Base-by-base conservation (phyloP, 2,888 invertebrate species). In the Opisthograptis luteolata region DNA sequence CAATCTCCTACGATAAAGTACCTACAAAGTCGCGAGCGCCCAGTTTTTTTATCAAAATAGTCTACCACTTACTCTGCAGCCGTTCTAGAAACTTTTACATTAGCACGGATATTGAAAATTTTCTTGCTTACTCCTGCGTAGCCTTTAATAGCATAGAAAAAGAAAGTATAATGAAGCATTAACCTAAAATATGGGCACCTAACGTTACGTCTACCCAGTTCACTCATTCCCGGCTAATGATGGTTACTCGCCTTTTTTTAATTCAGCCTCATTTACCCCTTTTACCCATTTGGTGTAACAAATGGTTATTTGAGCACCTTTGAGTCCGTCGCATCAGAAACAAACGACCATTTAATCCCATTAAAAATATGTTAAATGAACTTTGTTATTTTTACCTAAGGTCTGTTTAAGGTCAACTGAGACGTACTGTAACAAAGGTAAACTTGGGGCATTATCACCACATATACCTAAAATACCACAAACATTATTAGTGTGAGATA, bases 161-260 rank as follows among this genome's bases (percentile, higher is more conserved):
- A 49, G 40, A 53, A 46, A 50, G 31, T 15, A 40, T 53, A 60
- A 60, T 58, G 45, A 58, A 56, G 44, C 60, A 60, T 58, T 58
- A 55, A 46, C 50, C 45, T 54, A 44, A 54, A 55, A 57, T 53
- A 55, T 46, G 45, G 39, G 32, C 43, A 42, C 32, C 49, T 55
- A 55, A 62, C 54, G 59, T 42, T 28, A 59, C 59, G 40, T 59
- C 54, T 10, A 42, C 45, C 46, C 56, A 42, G 52, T 37, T 41
- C 48, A 41, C 50, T 40, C 55, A 46, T 58, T 60, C 45, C 22
- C 47, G n/a, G 58, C 64, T 72, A 70, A 73, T 68, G 69, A 63
- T 63, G 61, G 63, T 61, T 65, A 64, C 66, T 68, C 68, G 64
- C 58, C 58, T 61, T 66, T 68, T 71, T 68, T 68, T 61, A 55